Evolutionary conservation across 2,797 vertebrate genomes (phyloP).

Genomic region (Sebastes ruberrimus): DNA sequence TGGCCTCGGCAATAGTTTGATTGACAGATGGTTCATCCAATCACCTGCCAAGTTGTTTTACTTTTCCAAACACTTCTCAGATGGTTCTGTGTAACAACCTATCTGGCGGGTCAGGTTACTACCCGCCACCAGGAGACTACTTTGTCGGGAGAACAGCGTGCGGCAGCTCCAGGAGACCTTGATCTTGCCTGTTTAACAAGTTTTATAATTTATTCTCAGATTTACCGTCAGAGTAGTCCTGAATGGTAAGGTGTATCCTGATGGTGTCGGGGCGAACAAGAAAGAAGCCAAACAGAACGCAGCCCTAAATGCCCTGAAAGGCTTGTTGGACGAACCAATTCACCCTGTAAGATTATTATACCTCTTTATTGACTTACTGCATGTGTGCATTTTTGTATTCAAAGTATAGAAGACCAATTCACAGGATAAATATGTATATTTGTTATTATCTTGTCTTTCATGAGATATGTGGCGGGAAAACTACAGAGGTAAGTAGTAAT

Average conservation of each 20-base stretch:
- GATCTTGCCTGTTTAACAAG: not conserved
- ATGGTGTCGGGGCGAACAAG: conserved; percentile 75
- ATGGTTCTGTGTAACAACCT: fast-evolving
- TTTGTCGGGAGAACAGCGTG: not conserved
- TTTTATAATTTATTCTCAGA: conserved; percentile 43
- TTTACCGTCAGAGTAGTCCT: conserved; percentile 69
- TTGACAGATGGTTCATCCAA: too few relatives aligned
- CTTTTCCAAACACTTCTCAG: too few relatives aligned
- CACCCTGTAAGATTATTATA: conserved; percentile 47
- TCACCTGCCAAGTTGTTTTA: too few relatives aligned
- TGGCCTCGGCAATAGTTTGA: too few relatives aligned
- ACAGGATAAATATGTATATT: not conserved
- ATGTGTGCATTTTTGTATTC: not conserved
- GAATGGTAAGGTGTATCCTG: conserved; percentile 57
- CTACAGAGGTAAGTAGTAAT: conserved; percentile 39
- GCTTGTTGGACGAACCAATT: conserved; percentile 6
- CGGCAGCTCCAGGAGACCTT: too few relatives aligned
- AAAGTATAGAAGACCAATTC: not conserved
- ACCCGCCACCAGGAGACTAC: too few relatives aligned
- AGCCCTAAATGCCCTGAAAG: conserved; percentile 68
- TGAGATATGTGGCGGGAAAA: not conserved
- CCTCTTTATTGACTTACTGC: not conserved
- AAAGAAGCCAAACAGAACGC: conserved; percentile 81
- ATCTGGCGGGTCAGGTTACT: too few relatives aligned
- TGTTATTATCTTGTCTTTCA: conserved; percentile 11